Conservation (phyloP, 2,113 vertebrate species). For the Orthonyx spaldingii region DNA sequence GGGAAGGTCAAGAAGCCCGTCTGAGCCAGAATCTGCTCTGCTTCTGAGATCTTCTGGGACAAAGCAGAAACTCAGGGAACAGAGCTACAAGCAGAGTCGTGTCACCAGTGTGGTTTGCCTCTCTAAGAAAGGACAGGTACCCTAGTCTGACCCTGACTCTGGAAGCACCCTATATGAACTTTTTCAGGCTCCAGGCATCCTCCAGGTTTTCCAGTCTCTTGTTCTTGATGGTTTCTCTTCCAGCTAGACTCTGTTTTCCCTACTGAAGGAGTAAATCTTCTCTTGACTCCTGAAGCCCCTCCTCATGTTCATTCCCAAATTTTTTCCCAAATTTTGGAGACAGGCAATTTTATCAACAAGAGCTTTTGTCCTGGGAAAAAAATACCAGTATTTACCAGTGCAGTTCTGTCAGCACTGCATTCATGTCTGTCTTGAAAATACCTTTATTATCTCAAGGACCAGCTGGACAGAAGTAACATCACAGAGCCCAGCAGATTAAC, state of each 20-base stretch:
- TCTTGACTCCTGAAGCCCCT: neutral
- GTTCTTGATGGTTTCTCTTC: neutral
- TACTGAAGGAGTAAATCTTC: neutral
- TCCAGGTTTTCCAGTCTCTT: neutral
- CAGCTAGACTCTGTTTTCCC: neutral
- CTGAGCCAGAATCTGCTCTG: neutral
- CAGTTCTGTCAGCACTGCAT: neutral
- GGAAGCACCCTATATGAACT: neutral
- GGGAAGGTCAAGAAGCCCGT: neutral
- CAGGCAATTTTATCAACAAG: neutral
- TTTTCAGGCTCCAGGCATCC: neutral
- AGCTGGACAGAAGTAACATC: neutral
- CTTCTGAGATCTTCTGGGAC: neutral
- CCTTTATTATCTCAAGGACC: neutral
- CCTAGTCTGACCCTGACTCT: neutral
- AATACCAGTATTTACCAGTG: neutral
- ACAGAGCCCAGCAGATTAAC: neutral
- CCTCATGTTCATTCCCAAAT: neutral
- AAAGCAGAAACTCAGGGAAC: neutral
- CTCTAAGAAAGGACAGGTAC: neutral
- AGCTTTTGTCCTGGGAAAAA: neutral
- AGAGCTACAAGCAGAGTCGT: accelerated
- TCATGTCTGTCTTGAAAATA: neutral
- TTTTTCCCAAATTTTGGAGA: neutral
- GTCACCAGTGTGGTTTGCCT: neutral